These are phyloP conservation scores for Coracopsis vasa DNA, from an alignment of 2,113 vertebrate species.

Conservation along the genomic window DNA sequence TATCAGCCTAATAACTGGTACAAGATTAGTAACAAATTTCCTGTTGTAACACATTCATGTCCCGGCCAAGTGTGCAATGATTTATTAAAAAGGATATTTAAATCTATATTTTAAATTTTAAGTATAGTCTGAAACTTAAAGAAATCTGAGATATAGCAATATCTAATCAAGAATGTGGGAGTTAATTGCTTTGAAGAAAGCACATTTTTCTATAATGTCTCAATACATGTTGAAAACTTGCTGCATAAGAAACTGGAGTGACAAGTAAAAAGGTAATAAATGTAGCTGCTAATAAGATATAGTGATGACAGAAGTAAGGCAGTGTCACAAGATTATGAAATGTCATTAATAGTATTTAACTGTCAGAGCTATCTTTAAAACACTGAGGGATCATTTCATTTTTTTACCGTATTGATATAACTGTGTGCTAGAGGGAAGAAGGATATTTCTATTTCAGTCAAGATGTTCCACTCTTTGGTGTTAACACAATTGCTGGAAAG, in stretches of 20 bases:
- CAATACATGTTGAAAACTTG: not conserved
- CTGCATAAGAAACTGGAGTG: not conserved
- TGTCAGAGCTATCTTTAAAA: not conserved
- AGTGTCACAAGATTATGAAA: not conserved
- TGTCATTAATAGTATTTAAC: not conserved
- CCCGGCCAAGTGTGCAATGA: not conserved
- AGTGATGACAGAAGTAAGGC: not conserved
- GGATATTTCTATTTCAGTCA: not conserved
- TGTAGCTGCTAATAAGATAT: not conserved
- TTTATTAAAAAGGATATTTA: slow-evolving; percentile 18
- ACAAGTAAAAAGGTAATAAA: not conserved
- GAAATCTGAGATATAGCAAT: not conserved
- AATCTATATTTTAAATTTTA: slow-evolving; percentile 38
- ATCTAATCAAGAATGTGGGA: slow-evolving; percentile 31
- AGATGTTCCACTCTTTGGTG: not conserved
- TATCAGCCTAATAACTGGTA: slow-evolving; percentile 61
- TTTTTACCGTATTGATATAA: not conserved
- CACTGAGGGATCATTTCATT: not conserved
- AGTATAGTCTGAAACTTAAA: not conserved
- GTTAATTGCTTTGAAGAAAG: slow-evolving; percentile 30
- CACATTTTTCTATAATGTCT: slow-evolving; percentile 35
- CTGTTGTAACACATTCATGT: not conserved
- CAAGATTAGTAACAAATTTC: slow-evolving; percentile 20
- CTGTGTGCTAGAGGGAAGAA: not conserved
- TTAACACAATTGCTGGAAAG: not conserved